Percentiles rank a stretch among this genome's conserved stretches.
Evolutionary conservation across 2,797 vertebrate genomes (phyloP).

Genomic region (Tiaroga cobitis): DNA sequence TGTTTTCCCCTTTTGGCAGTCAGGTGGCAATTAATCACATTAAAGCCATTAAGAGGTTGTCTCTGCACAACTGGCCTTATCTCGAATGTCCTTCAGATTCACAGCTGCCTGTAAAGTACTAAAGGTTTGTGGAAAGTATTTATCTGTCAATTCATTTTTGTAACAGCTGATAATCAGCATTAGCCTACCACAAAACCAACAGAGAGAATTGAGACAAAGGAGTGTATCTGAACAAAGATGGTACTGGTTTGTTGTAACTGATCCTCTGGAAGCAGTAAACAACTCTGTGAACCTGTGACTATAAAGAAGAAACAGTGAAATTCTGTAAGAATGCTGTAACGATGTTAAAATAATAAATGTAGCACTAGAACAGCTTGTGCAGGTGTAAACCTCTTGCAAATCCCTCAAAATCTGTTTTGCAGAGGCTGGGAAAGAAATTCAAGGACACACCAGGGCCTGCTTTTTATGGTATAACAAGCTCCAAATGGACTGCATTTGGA

Average conservation of each 20-base stretch:
- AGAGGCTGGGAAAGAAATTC: constrained; percentile 12
- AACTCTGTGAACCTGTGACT: neutral
- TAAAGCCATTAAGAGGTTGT: constrained; percentile 43
- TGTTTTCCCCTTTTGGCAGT: constrained; percentile 36
- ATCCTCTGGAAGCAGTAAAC: neutral
- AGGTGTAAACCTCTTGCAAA: constrained; percentile 16
- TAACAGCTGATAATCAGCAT: neutral
- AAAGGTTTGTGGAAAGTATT: neutral
- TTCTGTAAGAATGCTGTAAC: neutral
- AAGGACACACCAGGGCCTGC: constrained; percentile 16
- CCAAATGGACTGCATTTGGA: neutral
- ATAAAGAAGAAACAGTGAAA: neutral
- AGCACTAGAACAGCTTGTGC: neutral
- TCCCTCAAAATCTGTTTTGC: neutral
- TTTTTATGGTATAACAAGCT: neutral
- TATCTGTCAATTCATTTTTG: neutral
- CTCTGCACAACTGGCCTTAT: constrained; percentile 10
- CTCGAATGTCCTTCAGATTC: constrained; percentile 3
- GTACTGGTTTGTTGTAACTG: constrained; percentile 11
- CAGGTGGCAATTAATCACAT: constrained; percentile 39
- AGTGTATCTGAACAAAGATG: constrained; percentile 8
- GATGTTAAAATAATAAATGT: neutral
- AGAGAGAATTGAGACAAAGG: constrained; percentile 21
- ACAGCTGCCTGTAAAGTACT: neutral
- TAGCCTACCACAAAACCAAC: constrained; percentile 9